Evolutionary conservation across 2,888 invertebrate genomes (phyloP), one percentile per base, ranked within the genome.

Genomic region (Sisyra terminalis): DNA sequence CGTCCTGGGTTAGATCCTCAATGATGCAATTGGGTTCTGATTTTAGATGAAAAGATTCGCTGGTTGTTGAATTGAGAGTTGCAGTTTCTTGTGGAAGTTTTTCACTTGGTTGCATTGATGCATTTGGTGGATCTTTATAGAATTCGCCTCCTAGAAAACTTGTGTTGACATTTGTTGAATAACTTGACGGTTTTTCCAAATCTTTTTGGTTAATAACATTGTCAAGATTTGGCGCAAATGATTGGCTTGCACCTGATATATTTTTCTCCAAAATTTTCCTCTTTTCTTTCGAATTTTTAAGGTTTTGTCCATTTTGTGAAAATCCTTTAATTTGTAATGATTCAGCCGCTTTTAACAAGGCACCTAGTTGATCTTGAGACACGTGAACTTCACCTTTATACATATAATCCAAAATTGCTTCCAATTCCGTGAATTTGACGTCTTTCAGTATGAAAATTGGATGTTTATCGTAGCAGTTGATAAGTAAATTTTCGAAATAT

Each of bases 321-420:
- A 89, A 71, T 49, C 89, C 90, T 65, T 89, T 89, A 48, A 92
- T 88, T 71, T 89, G 87, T 56, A 90, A 69, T 44, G 87, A 85
- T 66, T 89, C 89, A 2, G 90, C 90, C 35, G 90, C 87, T 63
- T 87, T 89, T 43, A 92, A 64, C 54, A 92, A 66, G 11, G 87
- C 85, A 39, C 85, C 82, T 58, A 92, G 66, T 65, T 90, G 88
- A 66, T 89, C 88, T 66, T 90, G 88, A 52, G 86, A 84, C 64
- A 90, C 86, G 67, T 88, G 89, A 42, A 89, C 89, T 70, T 89
- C 88, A 48, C 90, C 90, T 53, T 85, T 73, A 63, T 90, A 90
- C 88, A 90, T 89, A 57, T 88, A 90, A 63, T 88, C 87, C 78
- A 89, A 83, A 81, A 90, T 85, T 49, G 87, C 86, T 66, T 86